Percentiles rank a stretch among this genome's conserved stretches.
Conservation (phyloP, 2,113 vertebrate genomes). For the Oriolus oriolus region DNA sequence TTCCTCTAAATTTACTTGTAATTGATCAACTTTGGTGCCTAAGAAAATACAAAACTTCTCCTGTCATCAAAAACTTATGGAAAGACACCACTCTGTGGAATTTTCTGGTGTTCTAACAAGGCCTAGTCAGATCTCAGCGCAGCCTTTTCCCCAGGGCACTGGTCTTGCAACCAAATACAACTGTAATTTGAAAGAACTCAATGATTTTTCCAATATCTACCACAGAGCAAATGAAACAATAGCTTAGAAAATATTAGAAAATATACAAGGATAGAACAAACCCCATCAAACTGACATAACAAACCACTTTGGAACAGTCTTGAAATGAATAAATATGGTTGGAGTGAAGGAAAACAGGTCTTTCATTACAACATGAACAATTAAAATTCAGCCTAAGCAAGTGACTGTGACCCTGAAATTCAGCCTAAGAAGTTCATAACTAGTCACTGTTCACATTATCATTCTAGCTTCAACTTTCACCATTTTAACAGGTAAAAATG, state of each 20-base stretch:
- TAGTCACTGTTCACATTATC: neutral
- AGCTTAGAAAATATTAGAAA: neutral
- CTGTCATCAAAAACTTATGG: neutral
- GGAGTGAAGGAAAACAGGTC: neutral
- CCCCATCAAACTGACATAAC: rapidly evolving
- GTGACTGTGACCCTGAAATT: neutral
- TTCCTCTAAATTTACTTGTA: neutral
- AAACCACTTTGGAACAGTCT: neutral
- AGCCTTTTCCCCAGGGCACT: neutral
- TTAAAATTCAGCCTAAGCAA: neutral
- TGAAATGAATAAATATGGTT: neutral
- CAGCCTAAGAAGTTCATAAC: neutral
- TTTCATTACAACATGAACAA: neutral
- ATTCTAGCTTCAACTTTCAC: neutral
- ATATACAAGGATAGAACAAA: neutral
- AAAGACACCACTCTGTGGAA: neutral
- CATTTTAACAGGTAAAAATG: neutral
- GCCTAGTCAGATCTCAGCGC: neutral
- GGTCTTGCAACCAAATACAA: neutral
- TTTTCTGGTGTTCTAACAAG: neutral
- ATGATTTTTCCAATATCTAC: neutral
- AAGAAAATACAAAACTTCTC: neutral
- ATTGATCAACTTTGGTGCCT: neutral
- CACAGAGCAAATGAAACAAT: neutral
- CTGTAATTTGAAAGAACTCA: neutral